Base-by-base conservation (phyloP, 2,113 vertebrate genomes). In the Poicephalus gulielmi region DNA sequence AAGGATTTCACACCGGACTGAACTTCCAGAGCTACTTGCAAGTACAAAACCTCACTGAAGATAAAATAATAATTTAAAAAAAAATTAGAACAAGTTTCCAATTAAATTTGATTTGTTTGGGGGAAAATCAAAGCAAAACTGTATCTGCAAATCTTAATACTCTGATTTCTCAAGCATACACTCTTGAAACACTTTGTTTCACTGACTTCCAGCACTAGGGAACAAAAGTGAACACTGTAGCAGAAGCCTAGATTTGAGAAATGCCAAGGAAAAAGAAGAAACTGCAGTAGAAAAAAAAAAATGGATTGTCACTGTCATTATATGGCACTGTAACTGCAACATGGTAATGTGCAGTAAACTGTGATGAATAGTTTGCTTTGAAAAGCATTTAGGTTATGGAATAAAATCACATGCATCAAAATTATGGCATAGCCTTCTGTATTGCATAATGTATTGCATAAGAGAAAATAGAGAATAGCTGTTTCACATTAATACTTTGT, bases 381-480 rank as follows among this genome's bases (percentile, higher is more conserved):
- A 78, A 92, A 94, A 94, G 80, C 83, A 92, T 71, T 91, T 59
- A 74, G 67, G 84, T 89, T 94, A 67, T 87, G 86, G 94, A 96
- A 69, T 79, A 77, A 92, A 92, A 91, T 80, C 83, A 89, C 78
- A 87, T 43, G 86, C 66, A 94, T 86, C 88, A 78, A 75, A 96
- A 92, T 84, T 52, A 96, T 94, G 92, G 88, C 92, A 90, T 92
- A 68, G 91, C 25, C 81, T 93, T 41, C 59, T 86, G 70, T 43
- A 94, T 96, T 96, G 96, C 94, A 87, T 95, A 96, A 96, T 49
- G 44, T n/a, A 85, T 96, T 97, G 95, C 96, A 87, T 94, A 96
- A 97, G 88, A 66, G 88, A 95, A 94, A 95, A 94, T 74, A 88
- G 80, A 81, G 90, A 86, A 78, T 94, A 85, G 91, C 95, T 95